Percentiles rank a stretch among this genome's conserved stretches.
Conservation (phyloP, 64 coral and sea anemone genomes). For the Orbicella faveolata region DNA sequence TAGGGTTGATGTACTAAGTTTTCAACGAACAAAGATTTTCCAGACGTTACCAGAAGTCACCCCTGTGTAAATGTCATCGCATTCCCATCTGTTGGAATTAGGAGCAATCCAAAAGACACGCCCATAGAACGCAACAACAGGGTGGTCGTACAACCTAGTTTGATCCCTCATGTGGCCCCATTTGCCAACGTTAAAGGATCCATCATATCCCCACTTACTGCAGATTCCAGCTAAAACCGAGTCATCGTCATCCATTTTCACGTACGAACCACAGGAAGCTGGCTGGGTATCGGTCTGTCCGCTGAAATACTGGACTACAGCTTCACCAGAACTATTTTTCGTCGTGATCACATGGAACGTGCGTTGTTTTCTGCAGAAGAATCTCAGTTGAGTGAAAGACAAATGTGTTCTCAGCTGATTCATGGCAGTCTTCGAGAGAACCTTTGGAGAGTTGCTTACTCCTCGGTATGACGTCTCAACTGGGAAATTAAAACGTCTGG, state of each 20-base stretch:
- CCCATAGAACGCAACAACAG: neutral
- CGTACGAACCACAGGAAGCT: slow-evolving; percentile 11
- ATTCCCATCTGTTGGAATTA: slow-evolving; percentile 10
- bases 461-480: slow-evolving; percentile 1
- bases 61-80: neutral
- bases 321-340: slow-evolving; percentile 7
- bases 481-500: neutral
- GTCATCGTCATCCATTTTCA: neutral
- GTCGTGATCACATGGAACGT: slow-evolving; percentile 24
- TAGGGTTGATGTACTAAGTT: too few relatives aligned
- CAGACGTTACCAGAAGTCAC: slow-evolving; percentile 9
- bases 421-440: neutral
- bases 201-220: neutral
- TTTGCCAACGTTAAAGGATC: neutral
- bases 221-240: neutral
- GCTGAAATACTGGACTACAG: slow-evolving; percentile 17
- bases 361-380: slow-evolving; percentile 12
- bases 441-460: neutral
- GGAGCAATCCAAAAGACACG: neutral
- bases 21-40: slow-evolving; percentile 27
- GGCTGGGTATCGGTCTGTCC: neutral
- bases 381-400: slow-evolving; percentile 1
- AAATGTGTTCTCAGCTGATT: neutral
- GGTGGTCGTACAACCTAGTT: neutral
- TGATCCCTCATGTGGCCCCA: neutral